phyloP scores from a whole-genome alignment of 2,113 vertebrate species.

The Zonotrichia leucophrys region DNA sequence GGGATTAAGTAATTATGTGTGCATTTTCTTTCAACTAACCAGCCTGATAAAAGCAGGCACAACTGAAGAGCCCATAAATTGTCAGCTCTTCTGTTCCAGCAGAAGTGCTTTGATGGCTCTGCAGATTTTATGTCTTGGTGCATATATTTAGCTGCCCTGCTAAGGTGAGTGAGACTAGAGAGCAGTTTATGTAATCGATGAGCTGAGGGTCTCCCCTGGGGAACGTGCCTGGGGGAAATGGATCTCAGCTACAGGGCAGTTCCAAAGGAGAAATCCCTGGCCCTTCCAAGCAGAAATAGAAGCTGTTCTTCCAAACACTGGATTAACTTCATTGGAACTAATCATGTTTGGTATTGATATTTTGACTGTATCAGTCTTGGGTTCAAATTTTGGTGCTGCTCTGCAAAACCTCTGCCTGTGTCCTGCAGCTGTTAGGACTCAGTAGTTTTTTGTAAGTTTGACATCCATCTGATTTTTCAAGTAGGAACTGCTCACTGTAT shows the following conservation, averaged over 20 bases:
- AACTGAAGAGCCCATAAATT: slow-evolving; percentile 42
- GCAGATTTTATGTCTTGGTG: slow-evolving; percentile 1
- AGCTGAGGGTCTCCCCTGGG: slow-evolving; percentile 8
- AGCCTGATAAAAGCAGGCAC: slow-evolving; percentile 61
- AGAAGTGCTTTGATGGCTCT: slow-evolving; percentile 41
- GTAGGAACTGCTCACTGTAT: neutral
- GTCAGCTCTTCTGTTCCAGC: slow-evolving; percentile 14
- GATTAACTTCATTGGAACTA: neutral
- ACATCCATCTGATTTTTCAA: neutral
- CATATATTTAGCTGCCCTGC: slow-evolving; percentile 42
- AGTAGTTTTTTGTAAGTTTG: neutral
- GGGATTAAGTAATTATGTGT: slow-evolving; percentile 62
- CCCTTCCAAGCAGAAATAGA: neutral
- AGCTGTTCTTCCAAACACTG: neutral
- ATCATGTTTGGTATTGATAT: neutral
- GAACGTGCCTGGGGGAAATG: neutral
- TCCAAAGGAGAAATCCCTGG: neutral
- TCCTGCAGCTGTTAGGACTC: neutral
- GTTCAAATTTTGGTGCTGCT: neutral
- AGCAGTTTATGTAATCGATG: slow-evolving; percentile 12
- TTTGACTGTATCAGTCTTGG: accelerated
- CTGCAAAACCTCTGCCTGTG: neutral
- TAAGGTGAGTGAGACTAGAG: slow-evolving; percentile 16
- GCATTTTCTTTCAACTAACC: slow-evolving; percentile 43
- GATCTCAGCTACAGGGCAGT: neutral